phyloP scores from a whole-genome alignment of 2,888 invertebrate genomes.

The Monoplex corrugatus region DNA sequence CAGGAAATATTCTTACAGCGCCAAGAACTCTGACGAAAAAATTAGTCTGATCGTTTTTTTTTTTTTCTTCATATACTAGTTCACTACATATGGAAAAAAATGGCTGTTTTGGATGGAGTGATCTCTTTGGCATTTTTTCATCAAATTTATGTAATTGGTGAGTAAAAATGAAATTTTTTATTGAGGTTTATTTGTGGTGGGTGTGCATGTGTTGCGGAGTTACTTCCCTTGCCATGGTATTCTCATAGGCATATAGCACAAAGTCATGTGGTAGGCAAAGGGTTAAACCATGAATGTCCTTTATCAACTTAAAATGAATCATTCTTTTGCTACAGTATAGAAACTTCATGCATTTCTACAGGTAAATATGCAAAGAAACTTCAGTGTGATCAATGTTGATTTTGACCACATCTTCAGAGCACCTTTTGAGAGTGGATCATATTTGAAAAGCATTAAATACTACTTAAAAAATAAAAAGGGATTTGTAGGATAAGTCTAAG shows the following conservation, averaged over 20 bases:
- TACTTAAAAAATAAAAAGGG: no score
- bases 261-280: neutral
- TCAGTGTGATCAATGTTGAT: no score
- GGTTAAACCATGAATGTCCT: no score
- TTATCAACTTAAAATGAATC: no score
- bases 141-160: neutral
- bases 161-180: neutral
- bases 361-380: no score
- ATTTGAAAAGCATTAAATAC: no score
- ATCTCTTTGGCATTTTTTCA: neutral
- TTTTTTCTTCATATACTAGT: neutral
- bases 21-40: neutral
- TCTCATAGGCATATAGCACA: neutral
- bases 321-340: no score
- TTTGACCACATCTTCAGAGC: no score
- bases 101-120: neutral
- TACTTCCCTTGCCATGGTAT: neutral
- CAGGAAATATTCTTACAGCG: neutral
- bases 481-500: no score
- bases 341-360: no score
- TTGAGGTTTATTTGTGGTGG: neutral
- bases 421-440: no score
- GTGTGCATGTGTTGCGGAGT: neutral
- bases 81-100: neutral
- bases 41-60: neutral